phyloP scores from a whole-genome alignment of 2,113 vertebrate genomes.

The Hippocampus mohnikei region DNA sequence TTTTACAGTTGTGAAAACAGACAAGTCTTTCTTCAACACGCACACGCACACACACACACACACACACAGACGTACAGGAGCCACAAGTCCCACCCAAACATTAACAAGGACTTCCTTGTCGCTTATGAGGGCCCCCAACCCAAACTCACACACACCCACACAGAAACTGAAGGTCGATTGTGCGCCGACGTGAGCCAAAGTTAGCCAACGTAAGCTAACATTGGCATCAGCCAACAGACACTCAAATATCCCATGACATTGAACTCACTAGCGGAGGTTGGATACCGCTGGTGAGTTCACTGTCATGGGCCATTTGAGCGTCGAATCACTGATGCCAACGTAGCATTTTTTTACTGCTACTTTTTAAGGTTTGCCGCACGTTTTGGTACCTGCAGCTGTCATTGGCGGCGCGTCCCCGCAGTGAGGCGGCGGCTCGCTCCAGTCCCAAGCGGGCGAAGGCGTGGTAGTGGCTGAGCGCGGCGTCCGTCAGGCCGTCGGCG shows the following conservation, averaged over 20 bases:
- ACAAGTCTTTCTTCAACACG: not conserved
- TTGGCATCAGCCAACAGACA: not conserved
- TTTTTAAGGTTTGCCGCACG: not conserved
- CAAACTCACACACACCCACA: constrained; percentile 17
- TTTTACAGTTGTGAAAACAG: not conserved
- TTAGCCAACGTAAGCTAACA: constrained; percentile 59
- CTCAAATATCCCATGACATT: too few species aligned
- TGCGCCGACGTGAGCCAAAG: constrained; percentile 34
- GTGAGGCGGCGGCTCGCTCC: constrained; percentile 69
- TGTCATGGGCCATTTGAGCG: constrained; percentile 24
- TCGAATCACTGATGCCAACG: not conserved
- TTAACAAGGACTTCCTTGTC: constrained; percentile 61
- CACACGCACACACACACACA: not conserved
- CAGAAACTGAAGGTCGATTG: constrained; percentile 51
- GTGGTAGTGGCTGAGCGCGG: constrained; percentile 84
- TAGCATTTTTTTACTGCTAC: too few species aligned
- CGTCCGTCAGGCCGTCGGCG: constrained; percentile 73
- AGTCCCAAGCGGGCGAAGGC: constrained; percentile 86
- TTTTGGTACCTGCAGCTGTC: constrained; percentile 83
- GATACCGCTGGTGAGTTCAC: not conserved
- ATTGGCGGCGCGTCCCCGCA: constrained; percentile 74
- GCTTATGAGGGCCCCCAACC: constrained; percentile 36
- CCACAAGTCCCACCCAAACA: constrained; percentile 22
- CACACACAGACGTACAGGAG: not conserved
- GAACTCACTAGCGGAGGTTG: not conserved